Conservation (phyloP, 2,888 invertebrate genomes). For the Papilio demoleus region DNA sequence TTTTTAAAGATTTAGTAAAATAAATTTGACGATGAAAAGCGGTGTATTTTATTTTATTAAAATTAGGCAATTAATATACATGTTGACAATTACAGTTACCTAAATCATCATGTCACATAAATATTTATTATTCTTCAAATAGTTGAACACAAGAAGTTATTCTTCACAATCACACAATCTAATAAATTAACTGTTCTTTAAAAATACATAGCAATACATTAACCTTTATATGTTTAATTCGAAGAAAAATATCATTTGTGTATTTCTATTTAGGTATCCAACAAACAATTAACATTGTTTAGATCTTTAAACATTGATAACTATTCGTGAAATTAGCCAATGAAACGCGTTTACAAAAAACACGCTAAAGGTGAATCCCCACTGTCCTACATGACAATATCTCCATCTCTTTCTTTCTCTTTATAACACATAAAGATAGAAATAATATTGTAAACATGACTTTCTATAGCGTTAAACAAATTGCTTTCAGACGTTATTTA, state of each 20-base stretch:
- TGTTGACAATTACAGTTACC: no score
- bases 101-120: no score
- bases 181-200: no score
- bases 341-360: background rate
- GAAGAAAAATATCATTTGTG: background rate
- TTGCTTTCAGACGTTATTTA: slow-evolving; percentile 39
- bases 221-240: no score
- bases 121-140: no score
- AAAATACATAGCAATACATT: no score
- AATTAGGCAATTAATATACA: no score
- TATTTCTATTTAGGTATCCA: background rate
- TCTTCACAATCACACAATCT: no score
- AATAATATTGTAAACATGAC: background rate
- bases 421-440: background rate
- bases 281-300: background rate
- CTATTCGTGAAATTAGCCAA: background rate
- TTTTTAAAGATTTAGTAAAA: no score
- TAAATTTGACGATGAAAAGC: no score
- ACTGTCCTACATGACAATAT: background rate
- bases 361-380: background rate
- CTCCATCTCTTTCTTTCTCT: background rate
- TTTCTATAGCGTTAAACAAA: slow-evolving; percentile 30
- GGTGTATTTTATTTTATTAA: no score
- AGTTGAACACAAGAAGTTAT: no score
- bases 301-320: background rate